These are phyloP conservation scores for Cydia strobilella DNA, from an alignment of 1,140 invertebrate genomes.

Conservation along the genomic window DNA sequence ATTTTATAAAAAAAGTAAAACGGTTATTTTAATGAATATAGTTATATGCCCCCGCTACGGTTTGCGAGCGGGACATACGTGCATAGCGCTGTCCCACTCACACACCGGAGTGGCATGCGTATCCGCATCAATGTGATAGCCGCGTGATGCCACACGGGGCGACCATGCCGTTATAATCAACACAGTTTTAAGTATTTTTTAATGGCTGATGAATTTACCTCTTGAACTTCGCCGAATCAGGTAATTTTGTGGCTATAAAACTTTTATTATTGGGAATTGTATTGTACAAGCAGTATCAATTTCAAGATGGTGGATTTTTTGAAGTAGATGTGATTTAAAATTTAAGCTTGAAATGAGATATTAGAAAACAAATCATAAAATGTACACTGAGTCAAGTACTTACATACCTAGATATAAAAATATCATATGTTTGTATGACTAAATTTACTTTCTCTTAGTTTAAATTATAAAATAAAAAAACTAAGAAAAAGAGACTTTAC, in stretches of 20 bases:
- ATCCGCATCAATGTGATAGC: neutral
- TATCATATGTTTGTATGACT: no score
- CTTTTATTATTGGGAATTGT: neutral
- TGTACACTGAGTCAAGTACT: no score
- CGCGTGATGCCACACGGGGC: neutral
- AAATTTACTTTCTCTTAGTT: no score
- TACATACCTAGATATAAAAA: no score
- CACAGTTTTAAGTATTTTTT: conserved; percentile 6
- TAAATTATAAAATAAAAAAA: no score
- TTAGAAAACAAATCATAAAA: no score
- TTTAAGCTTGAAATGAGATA: neutral
- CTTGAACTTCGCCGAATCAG: conserved; percentile 14
- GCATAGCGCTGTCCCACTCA: no score
- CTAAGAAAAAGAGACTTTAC: no score
- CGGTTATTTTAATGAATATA: no score
- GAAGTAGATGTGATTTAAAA: conserved; percentile 2
- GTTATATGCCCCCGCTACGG: no score
- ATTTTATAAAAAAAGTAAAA: no score
- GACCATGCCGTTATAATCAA: neutral
- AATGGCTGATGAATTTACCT: conserved; percentile 2
- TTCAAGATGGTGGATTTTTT: neutral
- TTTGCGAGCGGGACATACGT: no score
- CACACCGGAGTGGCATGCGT: neutral
- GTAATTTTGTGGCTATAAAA: conserved; percentile 13
- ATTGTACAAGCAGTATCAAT: neutral